Conservation (phyloP, 2,888 invertebrate genomes). For the Chrysolina oricalcia region DNA sequence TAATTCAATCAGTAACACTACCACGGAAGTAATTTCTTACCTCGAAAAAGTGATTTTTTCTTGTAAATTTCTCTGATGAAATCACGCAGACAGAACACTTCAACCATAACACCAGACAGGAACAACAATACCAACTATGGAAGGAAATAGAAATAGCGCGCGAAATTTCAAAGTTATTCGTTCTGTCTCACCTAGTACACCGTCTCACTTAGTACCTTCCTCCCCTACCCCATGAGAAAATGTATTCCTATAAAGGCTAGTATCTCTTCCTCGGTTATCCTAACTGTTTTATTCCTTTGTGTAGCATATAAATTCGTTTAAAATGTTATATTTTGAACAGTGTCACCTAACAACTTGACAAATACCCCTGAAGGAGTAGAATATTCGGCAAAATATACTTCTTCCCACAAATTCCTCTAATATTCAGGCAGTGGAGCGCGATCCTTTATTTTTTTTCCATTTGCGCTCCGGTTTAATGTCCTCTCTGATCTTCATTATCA, state of each 20-base stretch:
- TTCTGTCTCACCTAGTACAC: too few species aligned
- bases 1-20: too few species aligned
- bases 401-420: background rate
- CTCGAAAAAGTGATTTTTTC: too few species aligned
- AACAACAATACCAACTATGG: too few species aligned
- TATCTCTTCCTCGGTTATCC: constrained; percentile 6
- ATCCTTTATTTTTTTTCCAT: background rate
- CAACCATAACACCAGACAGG: too few species aligned
- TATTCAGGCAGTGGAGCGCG: background rate
- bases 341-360: constrained; percentile 5
- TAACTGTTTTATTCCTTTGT: constrained; percentile 6
- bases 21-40: too few species aligned
- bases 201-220: too few species aligned
- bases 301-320: constrained; percentile 20
- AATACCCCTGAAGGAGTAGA: background rate
- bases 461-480: constrained; percentile 10
- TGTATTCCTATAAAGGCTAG: constrained; percentile 13
- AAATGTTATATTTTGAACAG: constrained; percentile 7
- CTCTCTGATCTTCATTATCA: background rate
- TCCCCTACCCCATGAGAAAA: constrained; percentile 11
- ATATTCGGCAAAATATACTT: constrained; percentile 12
- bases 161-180: too few species aligned
- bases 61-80: too few species aligned
- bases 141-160: too few species aligned
- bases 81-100: too few species aligned